Evolutionary conservation across 2,113 vertebrate species (phyloP).

Genomic region (Thermophis baileyi): DNA sequence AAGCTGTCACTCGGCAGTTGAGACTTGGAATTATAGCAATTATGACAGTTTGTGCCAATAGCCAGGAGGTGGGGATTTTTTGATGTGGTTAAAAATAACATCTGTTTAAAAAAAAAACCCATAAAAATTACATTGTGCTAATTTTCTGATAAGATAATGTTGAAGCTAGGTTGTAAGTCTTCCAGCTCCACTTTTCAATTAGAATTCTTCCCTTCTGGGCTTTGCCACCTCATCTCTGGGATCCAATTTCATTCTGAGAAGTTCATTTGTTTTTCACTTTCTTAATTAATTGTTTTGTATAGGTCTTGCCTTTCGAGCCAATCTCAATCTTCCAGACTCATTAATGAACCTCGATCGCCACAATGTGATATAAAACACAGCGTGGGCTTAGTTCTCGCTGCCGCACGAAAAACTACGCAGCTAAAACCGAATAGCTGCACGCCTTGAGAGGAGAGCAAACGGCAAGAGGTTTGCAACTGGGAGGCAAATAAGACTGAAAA

Average conservation of each 20-base stretch:
- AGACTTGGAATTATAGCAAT: conserved; percentile 82
- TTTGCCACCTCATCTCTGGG: conserved; percentile 68
- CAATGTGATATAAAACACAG: conserved; percentile 48
- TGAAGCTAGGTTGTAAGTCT: conserved; percentile 67
- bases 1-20: conserved; percentile 68
- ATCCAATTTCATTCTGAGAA: conserved; percentile 66
- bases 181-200: conserved; percentile 73
- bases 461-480: conserved; percentile 26
- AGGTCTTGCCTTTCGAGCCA: conserved; percentile 73
- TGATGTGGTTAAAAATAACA: conserved; percentile 84
- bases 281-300: conserved; percentile 81
- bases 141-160: conserved; percentile 83
- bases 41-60: conserved; percentile 81
- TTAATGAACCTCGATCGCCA: conserved; percentile 67
- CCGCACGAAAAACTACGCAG: conserved; percentile 57
- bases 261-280: conserved; percentile 77
- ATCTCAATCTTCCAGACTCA: conserved; percentile 73
- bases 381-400: conserved; percentile 60
- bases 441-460: conserved; percentile 60
- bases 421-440: conserved; percentile 58
- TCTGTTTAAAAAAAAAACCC: conserved; percentile 68
- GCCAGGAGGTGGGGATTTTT: conserved; percentile 76
- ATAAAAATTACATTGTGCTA: conserved; percentile 82
- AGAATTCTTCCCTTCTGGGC: conserved; percentile 70
- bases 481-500: not conserved